Base-by-base conservation (phyloP, 2,797 vertebrate species). In the Hybognathus amarus region DNA sequence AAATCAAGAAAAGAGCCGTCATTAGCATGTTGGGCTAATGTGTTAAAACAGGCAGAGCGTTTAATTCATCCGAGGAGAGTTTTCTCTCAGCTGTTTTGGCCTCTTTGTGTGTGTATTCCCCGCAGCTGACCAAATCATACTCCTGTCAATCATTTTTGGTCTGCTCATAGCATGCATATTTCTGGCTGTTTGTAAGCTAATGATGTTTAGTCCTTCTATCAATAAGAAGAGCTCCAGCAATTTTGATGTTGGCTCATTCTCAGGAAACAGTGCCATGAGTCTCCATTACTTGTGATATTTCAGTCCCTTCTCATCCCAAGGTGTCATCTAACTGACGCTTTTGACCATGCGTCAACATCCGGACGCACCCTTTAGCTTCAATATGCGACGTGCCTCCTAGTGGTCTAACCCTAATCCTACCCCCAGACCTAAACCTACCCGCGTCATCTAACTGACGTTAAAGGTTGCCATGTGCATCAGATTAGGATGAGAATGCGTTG, bases 71-170 rank as follows among this genome's bases (percentile, higher is more conserved):
- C 12, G 5, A 30, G 36, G 40, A 50, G n/a, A 13, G 11, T 50
- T 73, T 38, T 52, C 24, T 2, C 38, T 36, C 63, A 36, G 42
- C 40, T 6, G 50, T 24, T 54, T 76, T 54, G 38, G 11, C 36
- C 47, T 77, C 15, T 9, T 38, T 33, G 33, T 56, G 50, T 56
- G 22, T 59, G 22, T 45, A 20, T 24, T 83, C 82, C 87, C 80
- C 59, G 33, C 73, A 71, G 89, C 86, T 89, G 89, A 91, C 86
- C 86, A 87, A 90, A 83, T 87, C 82, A 83, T 83, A 86, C 80
- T 86, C 70, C 80, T 81, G 69, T 77, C 74, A 38, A 42, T 77
- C 38, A 71, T 33, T 77, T 56, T 15, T 59, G 18, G 36, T 69
- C 42, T 66, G 24, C 69, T 75, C 73, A 75, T 38, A 59, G 56